A percentile compares a stretch with the other conserved stretches of the same genome.
Evolutionary conservation across 2,797 vertebrate genomes (phyloP).

Genomic region (Columba guinea): DNA sequence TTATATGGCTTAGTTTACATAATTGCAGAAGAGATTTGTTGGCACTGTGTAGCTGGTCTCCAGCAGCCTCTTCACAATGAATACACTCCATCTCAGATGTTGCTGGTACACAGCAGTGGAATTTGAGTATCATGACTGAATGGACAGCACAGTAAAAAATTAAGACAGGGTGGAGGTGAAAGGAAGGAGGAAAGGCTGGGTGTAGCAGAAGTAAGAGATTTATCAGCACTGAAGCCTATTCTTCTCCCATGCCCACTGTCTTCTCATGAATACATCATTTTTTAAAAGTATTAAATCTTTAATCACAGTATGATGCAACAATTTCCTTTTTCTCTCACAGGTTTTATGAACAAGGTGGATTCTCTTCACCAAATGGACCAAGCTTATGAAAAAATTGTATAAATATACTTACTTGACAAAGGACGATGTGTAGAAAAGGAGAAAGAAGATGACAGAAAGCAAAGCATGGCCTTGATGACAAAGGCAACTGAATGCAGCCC

Average conservation of each 20-base stretch:
- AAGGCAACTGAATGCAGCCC: neutral
- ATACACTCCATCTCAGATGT: neutral
- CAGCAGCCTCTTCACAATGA: neutral
- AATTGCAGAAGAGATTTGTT: neutral
- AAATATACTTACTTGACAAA: neutral
- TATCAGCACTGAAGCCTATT: neutral
- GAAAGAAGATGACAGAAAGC: neutral
- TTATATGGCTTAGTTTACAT: neutral
- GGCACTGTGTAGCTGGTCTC: neutral
- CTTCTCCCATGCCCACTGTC: neutral
- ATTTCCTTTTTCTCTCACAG: neutral
- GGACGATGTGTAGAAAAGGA: neutral
- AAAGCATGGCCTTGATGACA: neutral
- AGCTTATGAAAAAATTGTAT: neutral
- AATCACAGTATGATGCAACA: neutral
- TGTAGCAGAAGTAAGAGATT: neutral
- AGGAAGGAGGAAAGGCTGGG: neutral
- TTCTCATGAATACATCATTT: neutral
- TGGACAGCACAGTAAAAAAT: neutral
- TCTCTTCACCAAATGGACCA: neutral
- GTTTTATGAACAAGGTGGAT: neutral
- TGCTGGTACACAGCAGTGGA: neutral
- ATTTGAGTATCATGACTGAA: neutral
- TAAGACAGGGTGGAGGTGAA: neutral
- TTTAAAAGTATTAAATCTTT: neutral